These are phyloP conservation scores for Mythimna pallens DNA, from an alignment of 2,888 invertebrate species.

Conservation along the genomic window DNA sequence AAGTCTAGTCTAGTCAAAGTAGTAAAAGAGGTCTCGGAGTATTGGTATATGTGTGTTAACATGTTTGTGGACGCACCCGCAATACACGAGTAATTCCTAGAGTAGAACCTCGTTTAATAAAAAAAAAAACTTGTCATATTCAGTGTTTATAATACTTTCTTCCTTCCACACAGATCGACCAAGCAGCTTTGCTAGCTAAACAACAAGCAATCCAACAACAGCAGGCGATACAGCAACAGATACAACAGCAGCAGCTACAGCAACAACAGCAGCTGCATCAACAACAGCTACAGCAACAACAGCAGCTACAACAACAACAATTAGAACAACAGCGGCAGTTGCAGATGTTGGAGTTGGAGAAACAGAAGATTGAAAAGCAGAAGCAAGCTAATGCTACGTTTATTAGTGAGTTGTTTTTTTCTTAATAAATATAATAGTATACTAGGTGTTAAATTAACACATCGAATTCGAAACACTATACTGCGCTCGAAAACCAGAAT, in stretches of 20 bases:
- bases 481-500: no score
- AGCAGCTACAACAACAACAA: slow-evolving; percentile 33
- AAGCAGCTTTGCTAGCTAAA: slow-evolving; percentile 51
- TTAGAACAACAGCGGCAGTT: slow-evolving; percentile 59
- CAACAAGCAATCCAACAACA: slow-evolving; percentile 30
- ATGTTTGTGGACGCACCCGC: no score
- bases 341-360: slow-evolving; percentile 61
- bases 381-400: slow-evolving; percentile 60
- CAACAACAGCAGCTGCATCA: slow-evolving; percentile 15
- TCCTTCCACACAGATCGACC: slow-evolving; percentile 55
- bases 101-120: no score
- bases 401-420: slow-evolving; percentile 24
- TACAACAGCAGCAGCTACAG: slow-evolving; percentile 26
- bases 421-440: no score
- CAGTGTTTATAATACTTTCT: no score
- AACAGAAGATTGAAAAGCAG: slow-evolving; percentile 66
- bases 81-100: no score
- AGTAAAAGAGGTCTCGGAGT: no score
- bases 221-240: slow-evolving; percentile 22
- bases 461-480: no score
- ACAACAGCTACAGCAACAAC: slow-evolving; percentile 46
- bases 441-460: no score
- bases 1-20: no score
- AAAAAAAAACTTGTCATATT: no score
- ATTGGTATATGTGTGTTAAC: no score